Evolutionary conservation across 2,888 invertebrate species (phyloP), one percentile per base, ranked within the genome.

Genomic region (Parnassius glacialis): DNA sequence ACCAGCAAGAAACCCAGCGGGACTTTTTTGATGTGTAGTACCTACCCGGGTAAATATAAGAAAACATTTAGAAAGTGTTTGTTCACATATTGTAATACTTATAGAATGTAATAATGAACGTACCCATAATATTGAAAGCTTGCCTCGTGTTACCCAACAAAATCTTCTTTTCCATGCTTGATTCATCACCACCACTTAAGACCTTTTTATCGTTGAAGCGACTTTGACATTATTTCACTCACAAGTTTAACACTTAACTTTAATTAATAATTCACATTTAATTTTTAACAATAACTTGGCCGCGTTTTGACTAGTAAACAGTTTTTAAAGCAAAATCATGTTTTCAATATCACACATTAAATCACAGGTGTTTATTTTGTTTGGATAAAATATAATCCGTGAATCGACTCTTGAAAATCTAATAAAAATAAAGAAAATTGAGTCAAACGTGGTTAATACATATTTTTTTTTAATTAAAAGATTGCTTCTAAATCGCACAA

Each of bases 91-190:
- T 43, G 0, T 16, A 48, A 48, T 13, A 13, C 13, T 16, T 48
- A 13, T 48, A 48, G 3, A 48, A 13, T 13, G 13, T 12, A 48
- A 20, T 52, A 16, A 44, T 12, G 48, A 64, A 87, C 88, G 68
- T 75, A 90, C 90, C 89, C 89, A 90, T 79, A 90, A 62, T 65
- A 75, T 78, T 0, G 75, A 75, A 55, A 90, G 67, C 69, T 83
- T 86, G 58, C 82, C 80, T 65, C 82, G 80, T 61, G 83, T 81
- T 57, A 85, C 77, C 85, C 85, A 86, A 64, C 74, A 75, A 71
- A 87, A 85, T 64, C 79, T 80, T 66, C 75, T 81, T 72, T 78
- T 86, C 87, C 89, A 90, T 73, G 77, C 71, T 68, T 79, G 80
- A 76, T 81, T 85, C 89, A 90, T 90, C 61, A 62, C 66, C 74